Evolutionary conservation across 2,113 vertebrate species (phyloP).

Genomic region (Spilogale gracilis): DNA sequence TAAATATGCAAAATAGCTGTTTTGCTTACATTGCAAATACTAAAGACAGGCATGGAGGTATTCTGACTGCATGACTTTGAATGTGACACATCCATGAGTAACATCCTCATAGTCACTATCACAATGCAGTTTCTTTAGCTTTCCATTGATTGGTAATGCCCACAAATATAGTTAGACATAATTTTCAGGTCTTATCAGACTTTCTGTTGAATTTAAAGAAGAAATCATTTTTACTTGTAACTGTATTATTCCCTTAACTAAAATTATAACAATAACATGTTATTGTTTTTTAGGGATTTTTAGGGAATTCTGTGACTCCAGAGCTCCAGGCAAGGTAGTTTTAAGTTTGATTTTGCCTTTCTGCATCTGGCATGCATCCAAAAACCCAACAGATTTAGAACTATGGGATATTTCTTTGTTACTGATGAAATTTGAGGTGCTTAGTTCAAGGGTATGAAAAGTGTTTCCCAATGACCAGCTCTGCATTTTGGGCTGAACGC

Average conservation of each 20-base stretch:
- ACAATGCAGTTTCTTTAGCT: neutral
- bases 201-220: constrained; percentile 28
- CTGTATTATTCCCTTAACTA: neutral
- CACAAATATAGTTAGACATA: neutral
- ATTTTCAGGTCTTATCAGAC: constrained; percentile 46
- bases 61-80: neutral
- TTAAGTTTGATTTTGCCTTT: constrained; percentile 58
- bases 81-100: neutral
- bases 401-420: constrained; percentile 45
- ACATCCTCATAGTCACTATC: neutral
- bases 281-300: neutral
- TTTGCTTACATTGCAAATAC: constrained; percentile 19
- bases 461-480: constrained; percentile 70
- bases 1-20: neutral
- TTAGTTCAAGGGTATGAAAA: constrained; percentile 68
- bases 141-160: neutral
- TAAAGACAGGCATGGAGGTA: neutral
- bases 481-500: constrained; percentile 71
- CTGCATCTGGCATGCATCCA: constrained; percentile 1
- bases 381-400: constrained; percentile 61
- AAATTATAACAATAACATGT: neutral
- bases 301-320: constrained; percentile 47
- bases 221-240: constrained; percentile 38
- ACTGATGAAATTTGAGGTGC: constrained; percentile 70
- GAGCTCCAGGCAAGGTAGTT: neutral